Conservation (phyloP, 1,140 invertebrate genomes). For the Phthorimaea operculella region DNA sequence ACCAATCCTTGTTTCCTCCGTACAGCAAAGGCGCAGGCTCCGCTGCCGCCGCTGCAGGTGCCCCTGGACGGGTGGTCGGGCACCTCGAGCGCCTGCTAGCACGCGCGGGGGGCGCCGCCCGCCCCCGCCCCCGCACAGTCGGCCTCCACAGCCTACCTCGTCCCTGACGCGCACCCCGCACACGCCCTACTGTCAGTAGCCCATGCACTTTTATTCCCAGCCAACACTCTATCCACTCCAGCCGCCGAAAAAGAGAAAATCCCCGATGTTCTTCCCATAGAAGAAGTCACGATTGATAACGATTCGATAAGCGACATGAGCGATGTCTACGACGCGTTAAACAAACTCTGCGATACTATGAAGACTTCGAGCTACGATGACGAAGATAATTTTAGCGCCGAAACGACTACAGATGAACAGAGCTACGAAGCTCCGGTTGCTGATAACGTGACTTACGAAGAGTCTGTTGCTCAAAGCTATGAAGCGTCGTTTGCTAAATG, state of each 20-base stretch:
- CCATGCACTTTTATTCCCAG: conserved; percentile 41
- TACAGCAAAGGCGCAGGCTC: conserved; percentile 49
- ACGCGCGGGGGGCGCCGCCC: conserved; percentile 40
- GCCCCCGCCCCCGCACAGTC: conserved; percentile 15
- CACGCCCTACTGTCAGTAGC: conserved; percentile 49
- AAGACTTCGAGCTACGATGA: conserved; percentile 47
- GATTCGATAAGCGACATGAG: conserved; percentile 56
- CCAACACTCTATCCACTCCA: conserved; percentile 27
- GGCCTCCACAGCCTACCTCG: conserved; percentile 27
- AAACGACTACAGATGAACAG: background rate
- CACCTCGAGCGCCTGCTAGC: conserved; percentile 58
- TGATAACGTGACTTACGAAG: background rate
- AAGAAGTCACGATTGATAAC: conserved; percentile 34
- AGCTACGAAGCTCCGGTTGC: conserved; percentile 9
- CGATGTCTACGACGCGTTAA: conserved; percentile 66
- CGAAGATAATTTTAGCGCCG: too few relatives aligned
- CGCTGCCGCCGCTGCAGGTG: conserved; percentile 47
- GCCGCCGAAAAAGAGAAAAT: conserved; percentile 3
- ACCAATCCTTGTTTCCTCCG: conserved; percentile 11
- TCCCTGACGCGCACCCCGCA: conserved; percentile 40
- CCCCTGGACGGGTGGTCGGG: conserved; percentile 49
- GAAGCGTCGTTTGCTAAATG: too few relatives aligned
- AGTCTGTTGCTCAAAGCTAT: too few relatives aligned
- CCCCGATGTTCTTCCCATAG: conserved; percentile 37
- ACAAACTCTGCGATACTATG: conserved; percentile 63